A percentile compares a stretch with the other conserved stretches of the same genome.
phyloP scores from a whole-genome alignment of 1,140 invertebrate genomes.

The Lasaia peninsularis region DNA sequence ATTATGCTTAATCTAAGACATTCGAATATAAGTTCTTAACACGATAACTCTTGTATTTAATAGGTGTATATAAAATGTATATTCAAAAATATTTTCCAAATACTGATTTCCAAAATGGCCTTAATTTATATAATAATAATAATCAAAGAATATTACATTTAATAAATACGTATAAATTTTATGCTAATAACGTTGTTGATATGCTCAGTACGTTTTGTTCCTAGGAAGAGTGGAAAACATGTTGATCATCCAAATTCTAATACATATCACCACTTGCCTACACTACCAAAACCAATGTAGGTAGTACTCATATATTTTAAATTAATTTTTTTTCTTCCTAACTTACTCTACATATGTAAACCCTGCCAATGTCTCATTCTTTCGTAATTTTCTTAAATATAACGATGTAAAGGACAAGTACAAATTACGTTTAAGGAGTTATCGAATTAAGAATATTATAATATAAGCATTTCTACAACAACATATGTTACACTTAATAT shows the following conservation, averaged over 20 bases:
- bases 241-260: too few relatives aligned
- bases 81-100: not conserved
- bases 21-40: not conserved
- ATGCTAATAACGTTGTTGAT: too few relatives aligned
- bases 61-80: not conserved
- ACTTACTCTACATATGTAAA: not conserved
- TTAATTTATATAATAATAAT: not conserved
- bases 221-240: too few relatives aligned
- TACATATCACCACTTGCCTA: too few relatives aligned
- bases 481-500: not conserved
- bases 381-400: not conserved
- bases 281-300: too few relatives aligned
- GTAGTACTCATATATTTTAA: not conserved
- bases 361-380: not conserved
- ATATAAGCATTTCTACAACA: not conserved
- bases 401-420: not conserved
- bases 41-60: not conserved
- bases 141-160: too few relatives aligned
- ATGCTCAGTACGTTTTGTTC: too few relatives aligned
- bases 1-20: not conserved
- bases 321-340: not conserved
- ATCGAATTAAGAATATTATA: slow-evolving; percentile 2
- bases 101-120: not conserved
- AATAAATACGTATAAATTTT: too few relatives aligned
- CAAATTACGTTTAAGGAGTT: not conserved